These are phyloP conservation scores for Tetramorium bicarinatum DNA, from an alignment of 2,888 invertebrate genomes.

Conservation along the genomic window DNA sequence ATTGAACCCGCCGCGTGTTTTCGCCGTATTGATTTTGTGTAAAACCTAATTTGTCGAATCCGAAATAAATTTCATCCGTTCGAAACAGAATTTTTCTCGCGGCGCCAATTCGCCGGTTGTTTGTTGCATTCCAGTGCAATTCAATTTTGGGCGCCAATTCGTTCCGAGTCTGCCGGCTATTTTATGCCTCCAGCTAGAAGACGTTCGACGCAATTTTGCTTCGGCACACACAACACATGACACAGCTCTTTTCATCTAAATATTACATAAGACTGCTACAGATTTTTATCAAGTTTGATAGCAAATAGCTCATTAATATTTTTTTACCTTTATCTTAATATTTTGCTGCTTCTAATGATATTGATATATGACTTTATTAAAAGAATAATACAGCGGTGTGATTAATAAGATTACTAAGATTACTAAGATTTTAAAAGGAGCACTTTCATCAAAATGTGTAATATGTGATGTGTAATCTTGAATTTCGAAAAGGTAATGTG, in stretches of 20 bases:
- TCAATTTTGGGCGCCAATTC: slow-evolving; percentile 56
- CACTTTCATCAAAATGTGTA: slow-evolving; percentile 16
- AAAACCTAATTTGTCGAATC: slow-evolving; percentile 38
- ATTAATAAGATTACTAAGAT: no score
- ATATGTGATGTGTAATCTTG: slow-evolving; percentile 30
- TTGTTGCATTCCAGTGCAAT: slow-evolving; percentile 44
- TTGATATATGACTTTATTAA: background rate
- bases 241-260: slow-evolving; percentile 14
- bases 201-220: slow-evolving; percentile 40
- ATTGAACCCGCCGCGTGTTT: background rate
- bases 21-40: slow-evolving; percentile 6
- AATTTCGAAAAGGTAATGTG: slow-evolving; percentile 12
- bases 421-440: slow-evolving; percentile 22
- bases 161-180: slow-evolving; percentile 36
- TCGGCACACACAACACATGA: slow-evolving; percentile 9
- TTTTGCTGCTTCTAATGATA: background rate
- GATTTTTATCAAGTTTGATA: slow-evolving; percentile 13
- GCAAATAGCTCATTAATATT: background rate
- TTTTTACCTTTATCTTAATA: background rate
- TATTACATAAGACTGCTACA: background rate
- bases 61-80: slow-evolving; percentile 38
- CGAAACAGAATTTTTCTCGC: slow-evolving; percentile 42
- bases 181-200: slow-evolving; percentile 39
- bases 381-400: background rate
- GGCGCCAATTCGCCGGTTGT: slow-evolving; percentile 41